These are phyloP conservation scores for Parnassius mnemosyne DNA, from an alignment of 2,888 invertebrate genomes.

Conservation along the genomic window DNA sequence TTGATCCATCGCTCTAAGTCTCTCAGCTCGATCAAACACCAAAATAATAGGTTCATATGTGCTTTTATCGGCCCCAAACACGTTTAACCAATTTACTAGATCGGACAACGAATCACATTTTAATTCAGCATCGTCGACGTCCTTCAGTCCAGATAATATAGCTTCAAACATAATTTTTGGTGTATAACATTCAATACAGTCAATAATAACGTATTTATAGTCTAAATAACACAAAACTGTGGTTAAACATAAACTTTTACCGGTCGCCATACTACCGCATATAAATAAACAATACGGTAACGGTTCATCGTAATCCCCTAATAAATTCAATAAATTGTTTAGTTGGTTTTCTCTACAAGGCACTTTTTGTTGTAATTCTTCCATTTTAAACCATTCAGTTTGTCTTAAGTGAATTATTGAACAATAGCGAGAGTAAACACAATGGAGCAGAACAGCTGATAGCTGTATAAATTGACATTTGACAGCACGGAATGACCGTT, in stretches of 20 bases:
- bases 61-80: slow-evolving; percentile 45
- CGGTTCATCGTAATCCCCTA: slow-evolving; percentile 81
- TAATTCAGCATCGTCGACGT: slow-evolving; percentile 56
- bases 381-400: slow-evolving; percentile 60
- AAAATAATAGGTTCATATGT: slow-evolving; percentile 79
- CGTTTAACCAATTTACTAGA: slow-evolving; percentile 78
- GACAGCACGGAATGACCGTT: too few species aligned
- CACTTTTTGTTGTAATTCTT: slow-evolving; percentile 67
- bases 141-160: slow-evolving; percentile 81
- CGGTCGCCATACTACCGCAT: slow-evolving; percentile 91
- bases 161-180: slow-evolving; percentile 88
- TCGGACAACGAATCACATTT: slow-evolving; percentile 86
- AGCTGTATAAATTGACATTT: too few species aligned
- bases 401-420: background rate
- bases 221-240: slow-evolving; percentile 79
- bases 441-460: too few species aligned
- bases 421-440: too few species aligned
- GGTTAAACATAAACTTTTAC: slow-evolving; percentile 87
- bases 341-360: slow-evolving; percentile 76
- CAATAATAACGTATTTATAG: slow-evolving; percentile 83
- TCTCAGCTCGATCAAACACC: slow-evolving; percentile 90
- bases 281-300: slow-evolving; percentile 86
- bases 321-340: slow-evolving; percentile 67
- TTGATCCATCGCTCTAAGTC: slow-evolving; percentile 86
- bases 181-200: slow-evolving; percentile 91